These are phyloP conservation scores for Harmothoe impar DNA, from an alignment of 2,888 invertebrate species.

Conservation along the genomic window DNA sequence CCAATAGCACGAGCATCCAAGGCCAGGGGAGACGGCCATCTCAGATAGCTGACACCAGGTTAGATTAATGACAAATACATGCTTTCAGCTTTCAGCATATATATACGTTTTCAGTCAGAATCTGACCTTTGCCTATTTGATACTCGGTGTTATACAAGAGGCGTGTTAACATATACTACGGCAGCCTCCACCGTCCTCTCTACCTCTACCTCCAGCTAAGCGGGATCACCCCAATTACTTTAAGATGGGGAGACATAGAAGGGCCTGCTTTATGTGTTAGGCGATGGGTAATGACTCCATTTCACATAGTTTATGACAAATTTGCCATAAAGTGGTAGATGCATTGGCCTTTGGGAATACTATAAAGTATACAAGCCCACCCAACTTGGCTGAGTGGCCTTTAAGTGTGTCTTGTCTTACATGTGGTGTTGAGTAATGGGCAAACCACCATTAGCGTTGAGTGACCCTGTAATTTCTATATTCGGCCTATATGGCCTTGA, in stretches of 20 bases:
- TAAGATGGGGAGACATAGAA: neutral
- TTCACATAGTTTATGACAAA: conserved; percentile 11
- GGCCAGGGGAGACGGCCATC: neutral
- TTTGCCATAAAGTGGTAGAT: conserved; percentile 33
- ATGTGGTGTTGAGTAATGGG: no score
- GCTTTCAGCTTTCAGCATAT: neutral
- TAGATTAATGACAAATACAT: conserved; percentile 1
- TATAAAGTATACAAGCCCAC: conserved; percentile 26
- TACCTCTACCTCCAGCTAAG: neutral
- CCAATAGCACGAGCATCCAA: neutral
- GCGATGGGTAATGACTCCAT: neutral
- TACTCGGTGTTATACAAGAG: neutral
- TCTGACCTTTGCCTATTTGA: neutral
- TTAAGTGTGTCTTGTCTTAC: neutral
- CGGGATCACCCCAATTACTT: neutral
- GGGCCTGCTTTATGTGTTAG: neutral
- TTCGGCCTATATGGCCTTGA: no score
- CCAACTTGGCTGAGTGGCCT: neutral
- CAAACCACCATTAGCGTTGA: no score
- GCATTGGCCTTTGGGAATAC: neutral
- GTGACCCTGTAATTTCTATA: no score
- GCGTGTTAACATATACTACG: neutral
- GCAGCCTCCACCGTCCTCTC: neutral
- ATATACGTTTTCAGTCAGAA: neutral
- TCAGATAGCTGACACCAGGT: neutral